Evolutionary conservation across 2,797 vertebrate genomes (phyloP).

Genomic region (Vespertilio murinus): DNA sequence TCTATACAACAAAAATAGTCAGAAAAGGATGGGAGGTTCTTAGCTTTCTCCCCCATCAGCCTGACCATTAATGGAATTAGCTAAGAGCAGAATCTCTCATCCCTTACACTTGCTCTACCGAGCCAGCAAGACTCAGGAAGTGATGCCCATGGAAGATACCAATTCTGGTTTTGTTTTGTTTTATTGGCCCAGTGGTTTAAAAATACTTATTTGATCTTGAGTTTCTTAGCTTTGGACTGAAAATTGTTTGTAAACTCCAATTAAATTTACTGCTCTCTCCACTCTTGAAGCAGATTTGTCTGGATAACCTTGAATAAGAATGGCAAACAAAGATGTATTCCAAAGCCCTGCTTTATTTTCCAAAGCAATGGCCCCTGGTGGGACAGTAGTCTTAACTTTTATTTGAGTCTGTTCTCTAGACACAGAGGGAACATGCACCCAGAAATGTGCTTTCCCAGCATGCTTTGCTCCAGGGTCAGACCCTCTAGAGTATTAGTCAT

Average conservation of each 20-base stretch:
- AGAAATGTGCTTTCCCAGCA: conserved; percentile 64
- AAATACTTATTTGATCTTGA: conserved; percentile 51
- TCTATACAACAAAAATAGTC: not conserved
- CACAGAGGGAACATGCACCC: conserved; percentile 50
- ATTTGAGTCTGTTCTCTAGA: conserved; percentile 54
- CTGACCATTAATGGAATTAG: conserved; percentile 24
- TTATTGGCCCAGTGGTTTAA: not conserved
- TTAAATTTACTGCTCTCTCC: conserved; percentile 66
- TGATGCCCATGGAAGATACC: not conserved
- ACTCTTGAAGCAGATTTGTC: conserved; percentile 60
- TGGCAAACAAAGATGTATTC: conserved; percentile 65
- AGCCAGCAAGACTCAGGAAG: conserved; percentile 37
- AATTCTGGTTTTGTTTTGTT: not conserved
- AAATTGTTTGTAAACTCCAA: conserved; percentile 52
- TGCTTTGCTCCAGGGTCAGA: conserved; percentile 52
- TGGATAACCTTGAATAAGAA: conserved; percentile 69
- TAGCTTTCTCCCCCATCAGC: not conserved
- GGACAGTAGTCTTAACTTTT: conserved; percentile 50
- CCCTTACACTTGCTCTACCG: not conserved
- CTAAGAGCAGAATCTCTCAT: not conserved
- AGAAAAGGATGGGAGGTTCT: not conserved
- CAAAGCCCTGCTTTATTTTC: conserved; percentile 52
- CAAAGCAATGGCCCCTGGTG: conserved; percentile 34
- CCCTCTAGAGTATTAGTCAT: conserved; percentile 56
- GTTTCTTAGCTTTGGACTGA: conserved; percentile 44